phyloP scores from a whole-genome alignment of 2,797 vertebrate genomes.

The Poecilia picta region DNA sequence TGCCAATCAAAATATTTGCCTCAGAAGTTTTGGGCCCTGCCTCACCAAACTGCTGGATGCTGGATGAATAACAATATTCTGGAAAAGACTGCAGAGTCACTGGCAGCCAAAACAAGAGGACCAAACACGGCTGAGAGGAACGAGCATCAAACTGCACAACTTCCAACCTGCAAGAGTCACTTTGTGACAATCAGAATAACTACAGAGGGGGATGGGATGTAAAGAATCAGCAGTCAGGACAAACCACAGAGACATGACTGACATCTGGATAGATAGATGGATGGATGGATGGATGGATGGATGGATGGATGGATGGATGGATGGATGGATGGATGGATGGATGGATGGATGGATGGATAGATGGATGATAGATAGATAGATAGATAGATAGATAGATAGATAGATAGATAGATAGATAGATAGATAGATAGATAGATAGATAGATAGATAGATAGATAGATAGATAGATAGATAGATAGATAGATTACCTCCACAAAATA shows the following conservation, averaged over 20 bases:
- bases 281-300: too few species aligned
- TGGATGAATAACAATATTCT: not conserved
- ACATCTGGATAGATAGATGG: too few species aligned
- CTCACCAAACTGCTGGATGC: not conserved
- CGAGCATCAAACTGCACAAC: not conserved
- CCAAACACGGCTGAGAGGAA: not conserved
- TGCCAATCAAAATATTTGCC: not conserved
- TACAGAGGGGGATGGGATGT: not conserved
- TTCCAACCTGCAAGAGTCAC: not conserved
- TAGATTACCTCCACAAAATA: slow-evolving; percentile 93
- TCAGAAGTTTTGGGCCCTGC: not conserved
- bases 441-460: not conserved
- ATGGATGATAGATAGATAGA: too few species aligned
- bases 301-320: too few species aligned
- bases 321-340: too few species aligned
- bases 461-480: slow-evolving; percentile 24
- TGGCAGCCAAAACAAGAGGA: slow-evolving; percentile 18
- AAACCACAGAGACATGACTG: too few species aligned
- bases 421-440: accelerated
- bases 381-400: too few species aligned
- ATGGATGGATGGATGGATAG: too few species aligned
- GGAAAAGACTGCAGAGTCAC: slow-evolving; percentile 44
- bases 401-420: too few species aligned
- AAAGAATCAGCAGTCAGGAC: not conserved
- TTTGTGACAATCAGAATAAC: not conserved